Evolutionary conservation across 1,140 invertebrate genomes (phyloP).

Genomic region (Drosophila baimaii): DNA sequence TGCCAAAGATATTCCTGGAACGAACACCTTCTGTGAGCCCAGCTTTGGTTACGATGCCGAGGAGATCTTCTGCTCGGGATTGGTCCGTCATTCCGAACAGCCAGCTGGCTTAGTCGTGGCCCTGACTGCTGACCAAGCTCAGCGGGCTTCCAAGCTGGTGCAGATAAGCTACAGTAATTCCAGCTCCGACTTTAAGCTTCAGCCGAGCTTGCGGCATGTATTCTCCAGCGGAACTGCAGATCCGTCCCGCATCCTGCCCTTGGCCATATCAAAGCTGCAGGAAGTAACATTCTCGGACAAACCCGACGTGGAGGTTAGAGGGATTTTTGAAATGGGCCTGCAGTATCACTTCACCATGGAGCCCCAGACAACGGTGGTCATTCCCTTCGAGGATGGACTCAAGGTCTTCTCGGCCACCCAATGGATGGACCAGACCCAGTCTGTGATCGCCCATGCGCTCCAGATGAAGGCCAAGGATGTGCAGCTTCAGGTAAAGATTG

Average conservation of each 20-base stretch:
- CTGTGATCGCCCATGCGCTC: slow-evolving; percentile 86
- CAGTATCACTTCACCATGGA: slow-evolving; percentile 87
- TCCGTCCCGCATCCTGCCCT: slow-evolving; percentile 28
- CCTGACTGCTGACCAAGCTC: slow-evolving; percentile 86
- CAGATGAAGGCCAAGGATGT: slow-evolving; percentile 85
- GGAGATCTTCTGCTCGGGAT: slow-evolving; percentile 85
- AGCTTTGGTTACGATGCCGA: slow-evolving; percentile 69
- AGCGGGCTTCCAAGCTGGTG: slow-evolving; percentile 88
- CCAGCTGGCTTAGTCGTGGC: slow-evolving; percentile 90
- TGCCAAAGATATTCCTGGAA: slow-evolving; percentile 91
- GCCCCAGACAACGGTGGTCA: slow-evolving; percentile 87
- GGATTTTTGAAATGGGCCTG: slow-evolving; percentile 75
- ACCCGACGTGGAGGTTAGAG: slow-evolving; percentile 60
- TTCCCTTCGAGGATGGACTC: slow-evolving; percentile 87
- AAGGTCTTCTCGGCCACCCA: slow-evolving; percentile 87
- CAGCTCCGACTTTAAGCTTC: slow-evolving; percentile 6
- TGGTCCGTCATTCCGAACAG: slow-evolving; percentile 88
- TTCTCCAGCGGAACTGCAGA: slow-evolving; percentile 84
- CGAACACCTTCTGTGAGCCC: slow-evolving; percentile 86
- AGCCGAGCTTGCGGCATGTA: slow-evolving; percentile 87
- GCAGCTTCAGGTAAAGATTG: slow-evolving; percentile 85
- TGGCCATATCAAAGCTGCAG: slow-evolving; percentile 41
- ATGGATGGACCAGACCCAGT: slow-evolving; percentile 89
- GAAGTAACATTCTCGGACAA: slow-evolving; percentile 35
- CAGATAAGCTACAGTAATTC: slow-evolving; percentile 86